Conservation (phyloP, 2,113 vertebrate species). For the Spea multiplicata region DNA sequence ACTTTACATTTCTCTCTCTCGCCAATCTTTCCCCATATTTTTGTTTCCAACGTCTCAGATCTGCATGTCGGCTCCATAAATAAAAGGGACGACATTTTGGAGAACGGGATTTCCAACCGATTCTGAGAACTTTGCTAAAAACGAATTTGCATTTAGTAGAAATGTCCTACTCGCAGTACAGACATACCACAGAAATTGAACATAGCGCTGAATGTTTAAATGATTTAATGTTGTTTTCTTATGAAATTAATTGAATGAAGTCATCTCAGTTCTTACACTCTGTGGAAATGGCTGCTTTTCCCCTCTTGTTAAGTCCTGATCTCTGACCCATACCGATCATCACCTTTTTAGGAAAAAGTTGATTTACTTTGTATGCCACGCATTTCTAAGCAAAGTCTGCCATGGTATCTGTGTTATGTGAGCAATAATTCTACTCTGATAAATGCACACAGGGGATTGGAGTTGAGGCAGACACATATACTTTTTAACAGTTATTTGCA, state of each 20-base stretch:
- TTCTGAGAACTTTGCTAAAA: background rate
- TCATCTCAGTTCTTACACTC: conserved; percentile 19
- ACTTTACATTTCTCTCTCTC: background rate
- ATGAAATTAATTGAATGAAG: conserved; percentile 42
- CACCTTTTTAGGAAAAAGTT: conserved; percentile 31
- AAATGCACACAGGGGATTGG: conserved; percentile 37
- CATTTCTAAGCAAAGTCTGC: conserved; percentile 33
- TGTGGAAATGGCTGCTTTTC: conserved; percentile 36
- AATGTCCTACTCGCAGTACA: background rate
- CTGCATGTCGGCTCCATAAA: background rate
- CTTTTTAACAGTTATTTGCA: conserved; percentile 44
- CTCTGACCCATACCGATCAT: conserved; percentile 13
- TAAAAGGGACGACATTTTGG: background rate
- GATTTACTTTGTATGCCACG: conserved; percentile 34
- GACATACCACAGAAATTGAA: background rate
- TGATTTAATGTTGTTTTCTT: conserved; percentile 38
- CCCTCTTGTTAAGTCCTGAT: conserved; percentile 42
- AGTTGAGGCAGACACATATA: conserved; percentile 40
- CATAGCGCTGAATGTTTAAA: background rate
- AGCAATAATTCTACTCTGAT: conserved; percentile 42
- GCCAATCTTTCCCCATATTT: background rate
- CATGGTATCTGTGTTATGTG: conserved; percentile 40
- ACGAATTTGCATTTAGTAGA: background rate
- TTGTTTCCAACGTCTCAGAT: background rate
- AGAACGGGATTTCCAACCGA: background rate